Conservation (phyloP, 2,113 vertebrate genomes). For the Urocolius indicus region DNA sequence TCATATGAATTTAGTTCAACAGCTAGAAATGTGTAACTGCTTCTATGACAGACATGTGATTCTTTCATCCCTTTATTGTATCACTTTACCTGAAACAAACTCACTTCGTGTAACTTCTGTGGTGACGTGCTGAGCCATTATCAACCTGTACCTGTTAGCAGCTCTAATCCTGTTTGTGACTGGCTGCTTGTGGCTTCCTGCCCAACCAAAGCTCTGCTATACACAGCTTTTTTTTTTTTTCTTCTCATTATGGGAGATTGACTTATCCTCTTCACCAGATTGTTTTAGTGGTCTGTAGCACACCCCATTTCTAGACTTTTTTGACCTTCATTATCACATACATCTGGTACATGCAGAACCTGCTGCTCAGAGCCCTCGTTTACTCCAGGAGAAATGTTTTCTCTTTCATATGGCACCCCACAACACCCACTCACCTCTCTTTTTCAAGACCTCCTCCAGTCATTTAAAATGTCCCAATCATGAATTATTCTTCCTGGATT, state of each 20-base stretch:
- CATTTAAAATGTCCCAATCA: neutral
- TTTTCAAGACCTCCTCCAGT: neutral
- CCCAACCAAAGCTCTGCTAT: neutral
- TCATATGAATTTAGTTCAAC: neutral
- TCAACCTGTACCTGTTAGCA: neutral
- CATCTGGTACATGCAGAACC: accelerated
- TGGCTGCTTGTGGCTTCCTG: neutral
- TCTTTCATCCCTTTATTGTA: neutral
- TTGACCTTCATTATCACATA: neutral
- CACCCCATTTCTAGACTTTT: neutral
- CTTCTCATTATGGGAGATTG: neutral
- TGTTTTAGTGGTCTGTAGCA: neutral
- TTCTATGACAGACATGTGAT: neutral
- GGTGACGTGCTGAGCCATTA: neutral
- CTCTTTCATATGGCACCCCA: neutral
- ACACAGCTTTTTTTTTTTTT: neutral
- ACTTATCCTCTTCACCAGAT: neutral
- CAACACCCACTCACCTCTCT: neutral
- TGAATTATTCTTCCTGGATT: neutral
- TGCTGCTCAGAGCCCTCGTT: neutral
- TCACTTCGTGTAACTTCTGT: neutral
- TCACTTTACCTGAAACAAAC: neutral
- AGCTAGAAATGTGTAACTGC: neutral
- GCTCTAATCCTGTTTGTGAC: neutral
- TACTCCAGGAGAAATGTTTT: neutral